Evolutionary conservation across 2,113 vertebrate species (phyloP), one percentile per base, ranked within the genome.

Genomic region (Platichthys stellatus): DNA sequence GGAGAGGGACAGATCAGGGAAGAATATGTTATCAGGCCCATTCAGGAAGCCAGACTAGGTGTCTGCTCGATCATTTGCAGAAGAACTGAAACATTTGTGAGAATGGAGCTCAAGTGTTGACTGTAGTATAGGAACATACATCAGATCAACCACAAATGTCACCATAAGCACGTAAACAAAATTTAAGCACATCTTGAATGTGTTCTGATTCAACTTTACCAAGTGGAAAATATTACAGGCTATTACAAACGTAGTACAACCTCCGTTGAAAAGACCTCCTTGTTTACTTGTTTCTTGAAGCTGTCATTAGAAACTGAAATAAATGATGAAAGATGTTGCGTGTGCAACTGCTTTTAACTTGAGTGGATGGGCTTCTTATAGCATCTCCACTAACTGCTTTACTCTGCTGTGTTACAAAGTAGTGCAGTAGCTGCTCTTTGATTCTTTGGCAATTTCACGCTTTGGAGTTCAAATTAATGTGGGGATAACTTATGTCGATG

Each of bases 381-480:
- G 21, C 45, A 51, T 64, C 35, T 20, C 31, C 13, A 14, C 21
- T 31, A 61, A 72, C 40, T n/a, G 65, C 38, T 83, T 61, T 63
- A 47, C 28, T 49, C 20, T 49, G 65, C 51, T 69, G 62, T 66
- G 64, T 75, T 56, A 60, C 28, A 62, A 67, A 80, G 21, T 45
- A n/a, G 21, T 49, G 45, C 74, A 78, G 68, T 57, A 26, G 5
- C 72, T 78, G 47, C 71, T 76, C 53, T 78, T 70, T 61, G 53
- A 69, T 82, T 74, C 28, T 61, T 31, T 84, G 12, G 80, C 78
- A 69, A 80, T 88, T 88, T 84, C 80, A 88, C 75, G 80, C 66
- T 76, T 43, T 72, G 51, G 53, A 63, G 76, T 83, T 68, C 73
- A 59, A 64, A 82, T 80, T 87, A 14, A 74, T 49, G 74, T 66